Percentiles rank a stretch among this genome's conserved stretches.
Evolutionary conservation across 2,888 invertebrate genomes (phyloP).

Genomic region (Agrotis segetum): DNA sequence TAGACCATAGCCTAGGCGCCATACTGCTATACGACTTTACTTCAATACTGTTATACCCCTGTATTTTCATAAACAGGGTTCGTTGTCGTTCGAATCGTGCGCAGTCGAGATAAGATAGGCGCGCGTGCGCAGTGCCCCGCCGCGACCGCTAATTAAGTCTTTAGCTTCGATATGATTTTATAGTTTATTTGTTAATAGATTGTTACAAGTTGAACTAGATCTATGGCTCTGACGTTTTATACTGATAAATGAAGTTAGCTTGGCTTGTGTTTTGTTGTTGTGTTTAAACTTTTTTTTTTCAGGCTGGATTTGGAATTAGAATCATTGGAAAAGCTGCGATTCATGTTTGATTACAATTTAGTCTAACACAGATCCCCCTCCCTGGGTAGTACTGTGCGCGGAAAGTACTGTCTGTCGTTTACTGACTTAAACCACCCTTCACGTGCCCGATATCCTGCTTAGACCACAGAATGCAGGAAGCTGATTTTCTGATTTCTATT

Average conservation of each 20-base stretch:
- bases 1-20: constrained; percentile 51
- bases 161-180: constrained; percentile 83
- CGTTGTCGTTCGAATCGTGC: constrained; percentile 74
- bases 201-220: constrained; percentile 64
- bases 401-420: no score
- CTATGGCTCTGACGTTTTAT: constrained; percentile 54
- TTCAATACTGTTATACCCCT: constrained; percentile 39
- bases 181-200: constrained; percentile 82
- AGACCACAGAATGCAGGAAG: no score
- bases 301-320: neutral
- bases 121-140: constrained; percentile 85
- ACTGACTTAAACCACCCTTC: no score
- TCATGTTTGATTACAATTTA: neutral
- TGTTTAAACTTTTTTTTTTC: neutral
- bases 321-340: neutral
- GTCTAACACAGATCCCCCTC: no score
- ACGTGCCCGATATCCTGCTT: no score
- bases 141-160: constrained; percentile 89
- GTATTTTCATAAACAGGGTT: constrained; percentile 64
- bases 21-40: constrained; percentile 28
- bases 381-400: no score
- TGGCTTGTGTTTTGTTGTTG: constrained; percentile 14
- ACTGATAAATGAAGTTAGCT: constrained; percentile 43
- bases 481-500: no score
- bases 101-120: constrained; percentile 82